phyloP scores from a whole-genome alignment of 37 sponge, comb jelly and placozoan species.

The Cladorhizidae sp. region DNA sequence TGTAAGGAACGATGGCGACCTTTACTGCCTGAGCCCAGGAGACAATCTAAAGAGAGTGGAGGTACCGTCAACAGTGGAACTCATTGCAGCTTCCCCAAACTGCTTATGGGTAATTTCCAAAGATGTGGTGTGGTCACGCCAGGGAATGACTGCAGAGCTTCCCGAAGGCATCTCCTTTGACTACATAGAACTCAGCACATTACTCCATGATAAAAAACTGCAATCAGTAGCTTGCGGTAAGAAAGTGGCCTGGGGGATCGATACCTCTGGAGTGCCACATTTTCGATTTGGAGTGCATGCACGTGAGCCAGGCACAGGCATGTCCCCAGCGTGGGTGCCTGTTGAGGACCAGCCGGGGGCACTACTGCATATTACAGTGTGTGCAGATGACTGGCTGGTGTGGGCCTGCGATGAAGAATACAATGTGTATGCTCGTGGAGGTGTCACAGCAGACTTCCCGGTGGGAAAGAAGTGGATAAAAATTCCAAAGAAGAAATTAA shows the following conservation, averaged over 20 bases:
- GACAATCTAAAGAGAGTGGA: slow-evolving; percentile 42
- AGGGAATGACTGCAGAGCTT: slow-evolving; percentile 40
- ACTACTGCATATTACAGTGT: slow-evolving; percentile 57
- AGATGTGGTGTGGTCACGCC: slow-evolving; percentile 62
- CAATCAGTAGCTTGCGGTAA: slow-evolving; percentile 54
- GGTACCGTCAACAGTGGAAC: slow-evolving; percentile 5
- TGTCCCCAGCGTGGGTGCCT: slow-evolving; percentile 84
- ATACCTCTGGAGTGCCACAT: slow-evolving; percentile 63
- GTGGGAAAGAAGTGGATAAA: slow-evolving; percentile 78
- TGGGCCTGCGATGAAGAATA: slow-evolving; percentile 81
- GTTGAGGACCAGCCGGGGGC: slow-evolving; percentile 52
- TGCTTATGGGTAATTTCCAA: slow-evolving; percentile 73
- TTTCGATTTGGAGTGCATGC: slow-evolving; percentile 81
- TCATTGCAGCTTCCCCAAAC: slow-evolving; percentile 51
- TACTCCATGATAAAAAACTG: slow-evolving; percentile 43
- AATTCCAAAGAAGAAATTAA: slow-evolving; percentile 63
- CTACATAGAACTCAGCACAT: slow-evolving; percentile 75
- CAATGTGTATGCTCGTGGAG: slow-evolving; percentile 71
- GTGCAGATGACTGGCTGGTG: slow-evolving; percentile 73
- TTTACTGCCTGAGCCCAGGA: slow-evolving; percentile 43
- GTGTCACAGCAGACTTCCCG: slow-evolving; percentile 77
- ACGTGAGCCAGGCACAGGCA: slow-evolving; percentile 57
- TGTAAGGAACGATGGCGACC: slow-evolving; percentile 64
- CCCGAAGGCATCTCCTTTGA: slow-evolving; percentile 79
- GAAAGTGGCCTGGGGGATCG: slow-evolving; percentile 82